Base-by-base conservation (phyloP, 2,113 vertebrate genomes). In the Podarcis raffonei region DNA sequence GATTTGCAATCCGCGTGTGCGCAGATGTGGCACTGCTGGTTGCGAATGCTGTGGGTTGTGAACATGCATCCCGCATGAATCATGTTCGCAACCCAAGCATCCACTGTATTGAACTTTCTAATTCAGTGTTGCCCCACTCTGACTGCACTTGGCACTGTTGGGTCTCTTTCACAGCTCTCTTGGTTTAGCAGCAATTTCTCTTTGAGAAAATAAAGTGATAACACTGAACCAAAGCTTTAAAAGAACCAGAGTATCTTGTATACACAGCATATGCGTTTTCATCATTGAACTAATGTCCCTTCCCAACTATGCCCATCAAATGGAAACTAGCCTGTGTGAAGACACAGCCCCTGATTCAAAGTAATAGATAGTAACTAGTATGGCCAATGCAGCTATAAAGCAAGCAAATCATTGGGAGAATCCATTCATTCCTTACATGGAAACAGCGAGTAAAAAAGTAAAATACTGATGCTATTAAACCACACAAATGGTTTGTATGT, bases 351-450 rank as follows among this genome's bases (percentile, higher is more conserved):
- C 0, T 85, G 48, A 89, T 84, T 8, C 48, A 90, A 87, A 74
- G 20, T 65, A 27, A 89, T 23, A 0, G 22, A 37, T 39, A 37
- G 30, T 42, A 90, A 53, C 9, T 0, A 90, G 35, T 39, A 81
- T 1, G 3, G 27, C 20, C 84, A 66, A 30, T n/a, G 25, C 22
- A 77, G 1, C 0, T 71, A 22, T 42, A 68, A 12, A 74, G 30
- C 77, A 90, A 77, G 2, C 0, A 39, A 3, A 25, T 74, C 62
- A 66, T 79, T 30, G 59, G 4, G 77, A 82, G 35, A 5, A 30
- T 86, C 87, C 80, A 91, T 86, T 86, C 32, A 91, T 85, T 86
- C 37, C 25, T 89, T 22, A n/a, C 35, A 87, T 84, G 37, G 79
- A 89, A 89, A 78, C 1, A 8, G 48, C 7, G 5, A 83, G 3